Percentiles rank a stretch among this genome's conserved stretches.
These are phyloP conservation scores for Ophion slaviceki DNA, from an alignment of 2,888 invertebrate species.

Conservation along the genomic window DNA sequence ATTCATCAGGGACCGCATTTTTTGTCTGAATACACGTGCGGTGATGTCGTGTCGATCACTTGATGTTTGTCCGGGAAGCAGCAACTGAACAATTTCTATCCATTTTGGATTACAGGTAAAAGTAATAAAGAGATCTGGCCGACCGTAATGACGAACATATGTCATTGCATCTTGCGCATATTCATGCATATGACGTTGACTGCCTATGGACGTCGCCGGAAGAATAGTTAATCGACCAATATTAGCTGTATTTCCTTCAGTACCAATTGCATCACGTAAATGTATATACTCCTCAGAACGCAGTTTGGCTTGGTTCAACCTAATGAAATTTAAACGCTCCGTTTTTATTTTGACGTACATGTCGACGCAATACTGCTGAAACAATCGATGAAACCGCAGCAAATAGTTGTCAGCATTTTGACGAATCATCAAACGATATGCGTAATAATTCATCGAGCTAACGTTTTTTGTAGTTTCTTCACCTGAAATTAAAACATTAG, in stretches of 20 bases:
- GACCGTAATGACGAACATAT: conserved; percentile 54
- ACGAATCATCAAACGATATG: conserved; percentile 73
- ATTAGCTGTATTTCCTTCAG: neutral
- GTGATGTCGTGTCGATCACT: conserved; percentile 74
- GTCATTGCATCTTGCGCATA: conserved; percentile 71
- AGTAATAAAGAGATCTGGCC: conserved; percentile 58
- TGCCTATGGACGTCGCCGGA: conserved; percentile 35
- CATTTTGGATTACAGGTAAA: conserved; percentile 61
- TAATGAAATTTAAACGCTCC: conserved; percentile 68
- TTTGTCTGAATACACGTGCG: conserved; percentile 70
- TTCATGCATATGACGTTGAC: conserved; percentile 54
- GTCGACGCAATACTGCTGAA: conserved; percentile 79
- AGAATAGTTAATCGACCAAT: conserved; percentile 26
- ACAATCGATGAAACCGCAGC: conserved; percentile 70
- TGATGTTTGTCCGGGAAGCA: conserved; percentile 66
- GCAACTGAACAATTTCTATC: conserved; percentile 42
- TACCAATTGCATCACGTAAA: conserved; percentile 68
- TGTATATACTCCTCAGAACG: conserved; percentile 66
- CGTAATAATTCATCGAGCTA: conserved; percentile 70
- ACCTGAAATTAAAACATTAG: conserved; percentile 64
- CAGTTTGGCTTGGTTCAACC: conserved; percentile 73
- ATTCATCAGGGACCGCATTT: conserved; percentile 61
- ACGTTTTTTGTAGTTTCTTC: conserved; percentile 72
- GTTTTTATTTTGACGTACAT: conserved; percentile 80
- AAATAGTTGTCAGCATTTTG: conserved; percentile 71